These are phyloP conservation scores for Formicarius rufipectus DNA, from an alignment of 2,113 vertebrate genomes.

Conservation along the genomic window DNA sequence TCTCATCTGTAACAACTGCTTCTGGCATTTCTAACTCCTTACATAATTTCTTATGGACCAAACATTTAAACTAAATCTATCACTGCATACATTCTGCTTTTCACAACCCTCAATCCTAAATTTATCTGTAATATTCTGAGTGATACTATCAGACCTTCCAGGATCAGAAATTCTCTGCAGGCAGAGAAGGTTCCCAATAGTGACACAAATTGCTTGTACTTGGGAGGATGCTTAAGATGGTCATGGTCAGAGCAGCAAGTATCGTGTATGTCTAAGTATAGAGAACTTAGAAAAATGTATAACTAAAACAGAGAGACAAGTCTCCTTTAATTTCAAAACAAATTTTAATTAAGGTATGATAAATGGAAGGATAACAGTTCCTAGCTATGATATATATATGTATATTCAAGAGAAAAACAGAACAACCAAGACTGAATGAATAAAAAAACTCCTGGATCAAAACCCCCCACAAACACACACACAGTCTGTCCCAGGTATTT, in stretches of 20 bases:
- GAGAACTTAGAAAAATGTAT: no score
- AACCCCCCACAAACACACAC: no score
- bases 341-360: no score
- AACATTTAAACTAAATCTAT: neutral
- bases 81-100: neutral
- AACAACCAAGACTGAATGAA: no score
- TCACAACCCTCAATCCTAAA: neutral
- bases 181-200: neutral
- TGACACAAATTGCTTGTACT: neutral
- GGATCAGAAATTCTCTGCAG: neutral
- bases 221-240: neutral
- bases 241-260: neutral
- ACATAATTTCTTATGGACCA: neutral
- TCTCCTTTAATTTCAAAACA: no score
- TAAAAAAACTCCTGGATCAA: no score
- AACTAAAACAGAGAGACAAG: no score
- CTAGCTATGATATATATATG: no score
- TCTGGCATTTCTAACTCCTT: neutral
- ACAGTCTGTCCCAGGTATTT: no score
- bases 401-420: no score
- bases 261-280: no score
- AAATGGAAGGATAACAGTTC: no score
- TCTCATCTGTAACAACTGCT: neutral
- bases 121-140: neutral
- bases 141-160: neutral